Base-by-base conservation (phyloP, 2,113 vertebrate genomes). In the Xerus inauris region DNA sequence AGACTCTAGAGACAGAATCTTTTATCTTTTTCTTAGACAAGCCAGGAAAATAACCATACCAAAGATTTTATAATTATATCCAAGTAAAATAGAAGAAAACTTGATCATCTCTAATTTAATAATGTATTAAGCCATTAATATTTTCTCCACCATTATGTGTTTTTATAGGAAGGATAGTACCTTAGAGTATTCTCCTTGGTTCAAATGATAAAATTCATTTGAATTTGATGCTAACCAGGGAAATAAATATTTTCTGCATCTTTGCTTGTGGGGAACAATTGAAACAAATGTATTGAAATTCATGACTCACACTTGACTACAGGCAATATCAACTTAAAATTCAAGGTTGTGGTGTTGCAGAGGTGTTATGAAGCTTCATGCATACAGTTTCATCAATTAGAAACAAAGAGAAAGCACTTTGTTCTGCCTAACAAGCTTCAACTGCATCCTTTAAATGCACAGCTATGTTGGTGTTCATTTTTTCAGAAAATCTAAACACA, bases 221-320 rank as follows among this genome's bases (percentile, higher is more conserved):
- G 83, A 88, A 92, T 95, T 92, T 87, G 57, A 95, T 89, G 67
- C 85, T 91, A 97, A 76, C 89, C 62, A 96, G 94, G 94, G 95
- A 97, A 96, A 95, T 96, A 93, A 96, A 82, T 87, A 83, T 94
- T 96, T 97, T 96, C 80, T 97, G 84, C 67, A 88, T 93, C 84
- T 94, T 95, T 96, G 91, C 91, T 97, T 97, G 16, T 93, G 96
- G 72, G 95, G 67, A 97, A 94, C 76, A 96, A 79, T 96, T 95
- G 91, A 96, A 97, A 97, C 75, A 97, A 94, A 97, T 96, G 35
- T 95, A 94, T 98, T 97, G 95, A 97, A 97, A 98, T 98, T 97
- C 96, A 97, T 94, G 95, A 82, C 82, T 97, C 87, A 85, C 76
- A 96, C 76, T 96, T 96, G 81, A 97, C 95, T 97, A 96, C 65